phyloP scores from a whole-genome alignment of 2,113 vertebrate species.

The Vireo altiloquus region DNA sequence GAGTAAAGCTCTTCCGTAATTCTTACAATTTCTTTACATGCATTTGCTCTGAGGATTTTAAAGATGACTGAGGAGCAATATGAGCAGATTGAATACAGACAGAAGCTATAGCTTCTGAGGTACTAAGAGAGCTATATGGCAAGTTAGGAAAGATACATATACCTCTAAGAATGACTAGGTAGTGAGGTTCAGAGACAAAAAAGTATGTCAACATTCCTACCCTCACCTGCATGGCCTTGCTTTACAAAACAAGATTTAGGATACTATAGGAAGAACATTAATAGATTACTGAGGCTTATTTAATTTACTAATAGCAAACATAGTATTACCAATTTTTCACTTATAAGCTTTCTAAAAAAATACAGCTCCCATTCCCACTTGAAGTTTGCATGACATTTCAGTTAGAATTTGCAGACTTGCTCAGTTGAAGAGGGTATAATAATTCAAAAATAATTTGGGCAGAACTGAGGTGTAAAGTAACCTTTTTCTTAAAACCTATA shows the following conservation, averaged over 20 bases:
- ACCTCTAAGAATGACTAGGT: neutral
- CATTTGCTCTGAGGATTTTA: neutral
- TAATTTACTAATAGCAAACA: neutral
- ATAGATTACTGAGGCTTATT: neutral
- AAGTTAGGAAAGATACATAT: neutral
- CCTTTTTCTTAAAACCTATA: neutral
- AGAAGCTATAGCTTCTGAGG: neutral
- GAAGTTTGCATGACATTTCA: neutral
- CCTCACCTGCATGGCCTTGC: neutral
- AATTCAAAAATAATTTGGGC: neutral
- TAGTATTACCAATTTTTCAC: neutral
- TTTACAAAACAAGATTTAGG: neutral
- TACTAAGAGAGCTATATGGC: neutral
- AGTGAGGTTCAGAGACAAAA: neutral
- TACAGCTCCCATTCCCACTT: neutral
- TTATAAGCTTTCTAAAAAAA: neutral
- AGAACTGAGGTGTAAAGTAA: neutral
- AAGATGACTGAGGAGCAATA: neutral
- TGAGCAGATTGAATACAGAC: neutral
- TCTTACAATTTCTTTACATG: neutral
- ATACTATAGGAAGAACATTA: neutral
- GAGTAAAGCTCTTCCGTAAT: neutral
- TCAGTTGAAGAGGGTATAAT: neutral
- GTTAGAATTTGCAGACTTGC: neutral
- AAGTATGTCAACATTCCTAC: neutral